Evolutionary conservation across 2,113 vertebrate species (phyloP).

Genomic region (Oxyura jamaicensis): DNA sequence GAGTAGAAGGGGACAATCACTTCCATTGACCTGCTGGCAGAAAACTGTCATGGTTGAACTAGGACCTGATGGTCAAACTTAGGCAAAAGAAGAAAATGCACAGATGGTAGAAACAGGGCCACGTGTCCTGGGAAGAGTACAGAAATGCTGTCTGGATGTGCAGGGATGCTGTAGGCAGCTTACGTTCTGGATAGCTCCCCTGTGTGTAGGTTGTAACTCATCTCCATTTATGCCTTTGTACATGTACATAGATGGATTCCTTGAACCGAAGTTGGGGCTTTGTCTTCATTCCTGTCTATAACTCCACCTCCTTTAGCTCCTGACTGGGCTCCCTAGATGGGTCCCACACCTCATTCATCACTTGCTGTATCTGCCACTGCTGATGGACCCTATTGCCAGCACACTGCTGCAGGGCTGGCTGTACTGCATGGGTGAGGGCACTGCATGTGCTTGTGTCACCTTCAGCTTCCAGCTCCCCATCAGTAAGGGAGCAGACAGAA

Average conservation of each 20-base stretch:
- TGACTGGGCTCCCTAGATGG: not conserved
- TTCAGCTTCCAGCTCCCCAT: rapidly evolving
- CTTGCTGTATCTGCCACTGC: not conserved
- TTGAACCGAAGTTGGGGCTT: not conserved
- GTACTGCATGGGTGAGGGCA: not conserved
- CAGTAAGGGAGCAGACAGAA: not conserved
- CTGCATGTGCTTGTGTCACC: not conserved
- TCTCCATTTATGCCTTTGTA: not conserved
- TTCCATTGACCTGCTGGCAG: too few species aligned
- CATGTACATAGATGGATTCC: not conserved
- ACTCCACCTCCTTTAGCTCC: not conserved
- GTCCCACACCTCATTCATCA: not conserved
- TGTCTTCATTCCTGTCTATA: not conserved
- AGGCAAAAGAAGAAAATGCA: too few species aligned
- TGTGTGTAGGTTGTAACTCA: not conserved
- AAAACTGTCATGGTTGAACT: too few species aligned
- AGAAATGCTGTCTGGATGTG: too few species aligned
- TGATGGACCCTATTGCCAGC: not conserved
- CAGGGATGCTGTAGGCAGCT: not conserved
- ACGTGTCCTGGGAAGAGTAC: too few species aligned
- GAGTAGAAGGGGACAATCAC: too few species aligned
- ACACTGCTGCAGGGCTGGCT: not conserved
- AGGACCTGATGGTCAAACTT: too few species aligned
- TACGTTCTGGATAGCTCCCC: not conserved
- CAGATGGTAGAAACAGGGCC: too few species aligned